Conservation (phyloP, 2,888 invertebrate genomes). For the Sarcophaga caerulescens region DNA sequence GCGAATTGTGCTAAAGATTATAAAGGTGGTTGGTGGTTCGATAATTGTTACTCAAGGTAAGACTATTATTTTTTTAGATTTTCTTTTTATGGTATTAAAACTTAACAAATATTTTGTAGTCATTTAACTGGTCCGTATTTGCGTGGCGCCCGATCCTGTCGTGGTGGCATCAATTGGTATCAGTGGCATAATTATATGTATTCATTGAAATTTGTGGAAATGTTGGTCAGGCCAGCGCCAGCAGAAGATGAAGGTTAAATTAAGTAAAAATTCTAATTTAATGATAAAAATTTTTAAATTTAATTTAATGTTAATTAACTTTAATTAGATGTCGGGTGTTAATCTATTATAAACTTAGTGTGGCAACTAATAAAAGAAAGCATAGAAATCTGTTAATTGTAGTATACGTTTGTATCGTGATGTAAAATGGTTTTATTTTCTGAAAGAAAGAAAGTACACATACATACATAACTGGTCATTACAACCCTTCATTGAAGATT, state of each 20-base stretch:
- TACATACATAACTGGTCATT: too few relatives aligned
- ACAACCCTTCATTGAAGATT: too few relatives aligned
- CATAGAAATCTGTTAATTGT: too few relatives aligned
- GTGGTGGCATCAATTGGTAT: slow-evolving; percentile 59
- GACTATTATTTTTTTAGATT: neutral
- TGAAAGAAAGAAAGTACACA: too few relatives aligned
- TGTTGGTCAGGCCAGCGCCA: slow-evolving; percentile 36
- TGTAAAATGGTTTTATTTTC: too few relatives aligned
- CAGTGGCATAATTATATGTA: slow-evolving; percentile 54
- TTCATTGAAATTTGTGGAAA: slow-evolving; percentile 55
- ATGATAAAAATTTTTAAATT: neutral
- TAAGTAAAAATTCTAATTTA: neutral
- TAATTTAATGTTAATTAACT: too few relatives aligned
- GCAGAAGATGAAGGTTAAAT: slow-evolving; percentile 1
- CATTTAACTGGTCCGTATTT: slow-evolving; percentile 51
- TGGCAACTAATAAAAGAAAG: too few relatives aligned
- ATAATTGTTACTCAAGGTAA: slow-evolving; percentile 54
- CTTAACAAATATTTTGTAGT: slow-evolving; percentile 19
- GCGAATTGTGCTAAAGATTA: slow-evolving; percentile 47
- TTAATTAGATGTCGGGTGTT: too few relatives aligned
- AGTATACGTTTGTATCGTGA: too few relatives aligned
- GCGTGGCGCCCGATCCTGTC: slow-evolving; percentile 11
- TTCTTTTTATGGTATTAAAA: neutral
- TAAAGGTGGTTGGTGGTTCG: slow-evolving; percentile 56
- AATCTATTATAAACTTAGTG: too few relatives aligned